Evolutionary conservation across 1,140 invertebrate species (phyloP), one percentile per base, ranked within the genome.

Genomic region (Chlorops oryzae): DNA sequence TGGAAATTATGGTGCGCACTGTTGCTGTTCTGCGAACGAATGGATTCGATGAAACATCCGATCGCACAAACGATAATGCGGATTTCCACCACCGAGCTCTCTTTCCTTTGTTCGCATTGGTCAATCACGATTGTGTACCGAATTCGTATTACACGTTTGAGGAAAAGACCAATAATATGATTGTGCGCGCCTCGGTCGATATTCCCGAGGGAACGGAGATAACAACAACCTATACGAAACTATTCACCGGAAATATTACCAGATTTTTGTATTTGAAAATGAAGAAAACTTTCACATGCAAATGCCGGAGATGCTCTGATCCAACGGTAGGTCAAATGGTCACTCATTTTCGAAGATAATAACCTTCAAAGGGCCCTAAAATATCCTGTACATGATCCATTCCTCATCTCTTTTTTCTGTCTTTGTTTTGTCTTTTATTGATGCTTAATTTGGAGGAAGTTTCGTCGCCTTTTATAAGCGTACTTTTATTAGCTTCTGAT

Each of bases 281-380:
- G 53, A 87, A 84, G 22, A 90, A 90, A 77, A 78, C 83, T 55
- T 90, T 91, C 65, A 73, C 75, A 24, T 91, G 88, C 65, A 73
- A 73, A 37, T 91, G 88, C 64, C 54, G 67, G 7, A 75, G 88
- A 28, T 90, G 88, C 65, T 68, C 72, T 7, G 87, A 90, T 72
- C 78, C 81, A 0, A 82, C 80, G 41, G 87, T 70, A 37, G 74
- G 66, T 70, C 51, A 20, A 3, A 5, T 17, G 23, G 7, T 42
- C 6, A 20, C 20, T 22, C n/a, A 15, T 15, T 55, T n/a, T n/a
- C 54, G 40, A 53, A 56, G 54, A 40, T 22, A 44, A 48, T 47
- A 38, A 37, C 43, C 18, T 27, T 5, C 18, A 32, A 50, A 27
- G 54, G 50, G 53, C 53, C 39, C 18, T 28, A 54, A 45, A 28